Base-by-base conservation (phyloP, 2,888 invertebrate species). In the Orchesellides sinensis region DNA sequence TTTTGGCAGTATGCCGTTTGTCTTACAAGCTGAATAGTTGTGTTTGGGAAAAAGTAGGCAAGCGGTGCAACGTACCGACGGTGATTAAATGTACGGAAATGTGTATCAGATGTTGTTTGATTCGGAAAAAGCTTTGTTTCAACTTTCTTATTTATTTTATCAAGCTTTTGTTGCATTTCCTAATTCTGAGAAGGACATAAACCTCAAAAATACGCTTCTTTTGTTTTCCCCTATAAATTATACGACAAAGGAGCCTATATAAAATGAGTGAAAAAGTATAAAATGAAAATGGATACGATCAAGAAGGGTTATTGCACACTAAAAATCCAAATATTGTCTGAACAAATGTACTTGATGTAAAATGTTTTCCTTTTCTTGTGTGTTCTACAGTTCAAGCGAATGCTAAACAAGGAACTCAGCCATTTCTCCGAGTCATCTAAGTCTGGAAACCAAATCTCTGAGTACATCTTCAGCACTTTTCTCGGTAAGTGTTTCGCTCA, bases 371-470 rank as follows among this genome's bases (percentile, higher is more conserved):
- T 29, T 61, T 52, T 52, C 17, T 21, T 59, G 23, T 72, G 10
- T 88, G 90, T 89, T 80, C 93, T 93, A 82, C 94, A 99, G 98
- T 99, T 99, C 93, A 99, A 99, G 92, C 95, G 98, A 91, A 98
- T 99, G 98, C 94, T 99, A 91, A 99, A 99, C 93, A 97, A 98
- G 92, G 99, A 99, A 92, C 93, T 99, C 90, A 97, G 97, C 90
- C 99, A 99, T 91, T 99, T 99, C 92, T 98, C 98, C 87, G 99
- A 99, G 91, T 98, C 98, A 88, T 98, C 98, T 92, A 98, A 96
- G 92, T 98, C 98, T 89, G 99, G 99, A 90, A 98, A 98, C 92
- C 98, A 99, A 93, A 98, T 99, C 91, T 98, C 99, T 83, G 98
- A 99, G 91, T 99, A 98, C 92, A 98, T 99, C 92, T 98, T 98